These are phyloP conservation scores for Ecliptopera silaceata DNA, from an alignment of 2,888 invertebrate species.

Conservation along the genomic window DNA sequence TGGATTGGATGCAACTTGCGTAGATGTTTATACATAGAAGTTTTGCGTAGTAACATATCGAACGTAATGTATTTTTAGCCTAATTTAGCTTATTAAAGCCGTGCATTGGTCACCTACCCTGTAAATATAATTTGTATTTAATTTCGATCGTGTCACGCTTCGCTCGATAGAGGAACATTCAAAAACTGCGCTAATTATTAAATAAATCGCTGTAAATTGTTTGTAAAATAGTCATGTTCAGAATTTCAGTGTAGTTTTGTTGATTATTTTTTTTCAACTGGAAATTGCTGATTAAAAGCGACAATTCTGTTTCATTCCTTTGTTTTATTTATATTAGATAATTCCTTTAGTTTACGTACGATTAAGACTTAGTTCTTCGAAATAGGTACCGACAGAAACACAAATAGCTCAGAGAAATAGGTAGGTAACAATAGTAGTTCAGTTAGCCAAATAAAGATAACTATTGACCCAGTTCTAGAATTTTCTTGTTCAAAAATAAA, in stretches of 20 bases:
- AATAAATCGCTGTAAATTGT: constrained; percentile 76
- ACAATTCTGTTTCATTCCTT: constrained; percentile 73
- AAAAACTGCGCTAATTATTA: constrained; percentile 42
- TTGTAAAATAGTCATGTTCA: constrained; percentile 81
- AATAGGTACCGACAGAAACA: too few species aligned
- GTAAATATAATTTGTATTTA: constrained; percentile 68
- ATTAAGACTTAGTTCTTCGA: too few species aligned
- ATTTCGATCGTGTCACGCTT: constrained; percentile 40
- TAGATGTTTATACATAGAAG: background rate
- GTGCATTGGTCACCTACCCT: constrained; percentile 49
- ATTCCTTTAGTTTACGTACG: too few species aligned
- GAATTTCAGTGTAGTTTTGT: constrained; percentile 79
- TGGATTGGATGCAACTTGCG: too few species aligned
- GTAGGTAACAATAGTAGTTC: too few species aligned
- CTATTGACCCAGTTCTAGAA: too few species aligned
- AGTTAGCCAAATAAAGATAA: too few species aligned
- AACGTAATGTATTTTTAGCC: constrained; percentile 43
- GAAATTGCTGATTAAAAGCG: constrained; percentile 80
- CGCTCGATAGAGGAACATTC: constrained; percentile 49
- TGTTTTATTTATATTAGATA: constrained; percentile 55
- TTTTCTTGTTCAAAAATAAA: too few species aligned
- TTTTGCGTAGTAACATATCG: constrained; percentile 2
- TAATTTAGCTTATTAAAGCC: constrained; percentile 45
- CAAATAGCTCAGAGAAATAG: too few species aligned
- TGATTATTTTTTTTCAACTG: constrained; percentile 76